Base-by-base conservation (phyloP, 2,113 vertebrate genomes). In the Grammomys surdaster region DNA sequence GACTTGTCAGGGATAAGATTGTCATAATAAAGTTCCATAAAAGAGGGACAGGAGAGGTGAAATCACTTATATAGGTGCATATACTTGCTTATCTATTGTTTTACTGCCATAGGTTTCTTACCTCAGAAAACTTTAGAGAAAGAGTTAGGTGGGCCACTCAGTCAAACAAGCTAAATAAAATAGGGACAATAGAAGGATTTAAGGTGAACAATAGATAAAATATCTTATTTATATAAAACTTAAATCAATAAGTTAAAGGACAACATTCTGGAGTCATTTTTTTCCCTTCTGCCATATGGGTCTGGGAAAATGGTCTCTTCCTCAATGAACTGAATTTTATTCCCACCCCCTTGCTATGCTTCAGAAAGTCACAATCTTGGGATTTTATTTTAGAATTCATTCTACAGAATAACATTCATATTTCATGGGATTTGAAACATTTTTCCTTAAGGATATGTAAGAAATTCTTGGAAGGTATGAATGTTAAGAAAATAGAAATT, bases 361-460 rank as follows among this genome's bases (percentile, higher is more conserved):
- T 11, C 20, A 90, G 63, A 65, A 94, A 70, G 31, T 69, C 0
- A 48, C 31, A 11, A 93, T 36, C 8, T 51, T 88, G 80, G 20
- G 63, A 80, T 65, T 92, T 95, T 70, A 90, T 76, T 76, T 81
- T 92, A 88, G 28, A 90, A 73, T 89, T 88, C 40, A 36, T 60
- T n/a, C 70, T 90, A 81, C 1, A 36, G 12, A 9, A 85, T 33
- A 88, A 63, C 90, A 92, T 72, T 8, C 26, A 60, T 58, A 73
- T 22, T 93, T 22, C 5, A 63, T 89, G 12, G n/a, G 81, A 87
- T 24, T 94, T 89, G 91, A 51, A 92, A 69, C 67, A 12, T 51
- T 60, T 86, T 86, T 56, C 58, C 8, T 65, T 46, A 85, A 85
- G 82, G 69, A 11, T 70, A 1, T 87, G 3, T 56, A 20, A 19